Conservation (phyloP, 1,140 invertebrate species). For the Drosophila sturtevanti region DNA sequence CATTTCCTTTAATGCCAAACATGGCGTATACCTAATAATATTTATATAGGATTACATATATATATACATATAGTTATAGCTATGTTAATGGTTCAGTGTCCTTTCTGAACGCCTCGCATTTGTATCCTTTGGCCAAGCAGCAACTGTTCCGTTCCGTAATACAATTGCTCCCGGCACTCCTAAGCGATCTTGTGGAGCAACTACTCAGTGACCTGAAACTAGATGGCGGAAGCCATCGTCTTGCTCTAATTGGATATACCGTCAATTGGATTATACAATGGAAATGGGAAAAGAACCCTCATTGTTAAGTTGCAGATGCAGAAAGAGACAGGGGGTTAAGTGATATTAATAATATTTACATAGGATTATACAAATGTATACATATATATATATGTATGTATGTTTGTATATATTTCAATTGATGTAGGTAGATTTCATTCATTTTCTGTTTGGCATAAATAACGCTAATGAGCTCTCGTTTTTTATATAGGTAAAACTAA, state of each 20-base stretch:
- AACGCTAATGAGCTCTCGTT: slow-evolving; percentile 57
- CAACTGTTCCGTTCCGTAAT: not conserved
- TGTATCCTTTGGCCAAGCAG: not conserved
- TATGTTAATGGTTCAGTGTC: not conserved
- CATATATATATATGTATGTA: slow-evolving; percentile 15
- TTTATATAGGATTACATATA: slow-evolving; percentile 20
- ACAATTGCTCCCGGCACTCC: not conserved
- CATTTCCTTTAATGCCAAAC: slow-evolving; percentile 15
- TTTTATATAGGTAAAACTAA: slow-evolving; percentile 42
- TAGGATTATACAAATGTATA: not conserved
- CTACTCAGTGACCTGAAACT: too few relatives aligned
- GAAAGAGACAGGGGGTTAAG: not conserved
- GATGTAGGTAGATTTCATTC: slow-evolving; percentile 24
- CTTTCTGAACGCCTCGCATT: not conserved
- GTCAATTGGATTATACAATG: too few relatives aligned
- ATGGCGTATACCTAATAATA: slow-evolving; percentile 46
- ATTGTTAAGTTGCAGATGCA: too few relatives aligned
- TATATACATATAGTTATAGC: not conserved
- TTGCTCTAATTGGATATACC: too few relatives aligned
- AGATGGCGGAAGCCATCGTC: too few relatives aligned
- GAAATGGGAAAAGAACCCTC: too few relatives aligned
- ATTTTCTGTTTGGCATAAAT: slow-evolving; percentile 11
- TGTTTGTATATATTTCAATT: slow-evolving; percentile 30
- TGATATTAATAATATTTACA: not conserved
- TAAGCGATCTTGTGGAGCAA: too few relatives aligned